Base-by-base conservation (phyloP, 2,113 vertebrate genomes). In the Tragulus kanchil region DNA sequence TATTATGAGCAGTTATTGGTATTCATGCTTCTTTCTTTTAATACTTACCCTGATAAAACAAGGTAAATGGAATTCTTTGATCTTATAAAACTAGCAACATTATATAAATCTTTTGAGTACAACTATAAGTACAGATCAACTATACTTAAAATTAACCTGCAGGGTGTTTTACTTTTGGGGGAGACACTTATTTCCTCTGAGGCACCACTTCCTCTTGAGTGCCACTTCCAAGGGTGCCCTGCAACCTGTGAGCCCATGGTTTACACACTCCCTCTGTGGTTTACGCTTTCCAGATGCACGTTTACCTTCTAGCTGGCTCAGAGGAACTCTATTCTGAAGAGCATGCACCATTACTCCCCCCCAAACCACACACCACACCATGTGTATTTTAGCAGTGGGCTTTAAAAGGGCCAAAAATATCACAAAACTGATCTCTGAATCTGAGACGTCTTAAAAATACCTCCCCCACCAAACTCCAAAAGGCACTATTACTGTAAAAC, bases 1-100 rank as follows among this genome's bases (percentile, higher is more conserved):
- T 97, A 95, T 97, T 98, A 96, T 96, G 96, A 98, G 69, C 61
- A 94, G 95, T 98, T 98, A 98, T 78, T 97, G 95, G 71, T 62
- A 97, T n/a, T 96, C 97, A 90, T 96, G 89, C 93, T 97, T 95
- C 89, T 97, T 90, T 79, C 23, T 92, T 83, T 95, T 95, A 97
- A 97, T 86, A 85, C 26, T 92, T 94, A 67, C 28, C 73, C 36
- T 94, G 67, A 85, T 67, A 97, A 94, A 96, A 90, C 52, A 89
- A 95, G 61, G 77, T 84, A 96, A 93, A 23, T 83, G 50, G 19
- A 65, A 93, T 89, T 65, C 96, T 95, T 45, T 93, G 48, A 85
- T 61, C 75, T 81, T 93, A 77, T 82, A 58, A 81, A 96, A 87
- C 54, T 89, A 88, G 45, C 64, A 86, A 86, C 59, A 86, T 12